A percentile compares a stretch with the other conserved stretches of the same genome.
phyloP scores from a whole-genome alignment of 2,113 vertebrate genomes.

The Chaetorhynchus papuensis region DNA sequence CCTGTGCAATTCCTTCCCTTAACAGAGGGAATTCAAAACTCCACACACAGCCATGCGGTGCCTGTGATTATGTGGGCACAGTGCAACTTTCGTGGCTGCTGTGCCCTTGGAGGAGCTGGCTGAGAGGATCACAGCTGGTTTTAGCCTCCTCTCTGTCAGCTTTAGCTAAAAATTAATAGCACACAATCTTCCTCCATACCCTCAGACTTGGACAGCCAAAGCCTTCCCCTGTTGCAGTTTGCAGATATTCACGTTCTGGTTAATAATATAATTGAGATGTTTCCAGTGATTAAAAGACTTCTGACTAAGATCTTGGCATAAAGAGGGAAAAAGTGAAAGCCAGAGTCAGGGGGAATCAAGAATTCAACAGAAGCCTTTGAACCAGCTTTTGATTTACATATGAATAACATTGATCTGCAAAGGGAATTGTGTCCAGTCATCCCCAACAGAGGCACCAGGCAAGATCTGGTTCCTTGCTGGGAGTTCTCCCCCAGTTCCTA shows the following conservation, averaged over 20 bases:
- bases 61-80: neutral
- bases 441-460: neutral
- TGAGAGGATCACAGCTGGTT: neutral
- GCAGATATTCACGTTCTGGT: neutral
- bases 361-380: constrained; percentile 54
- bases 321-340: constrained; percentile 24
- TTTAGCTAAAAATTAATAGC: neutral
- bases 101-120: neutral
- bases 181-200: neutral
- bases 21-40: neutral
- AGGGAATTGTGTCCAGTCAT: constrained; percentile 15
- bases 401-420: constrained; percentile 3
- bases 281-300: constrained; percentile 36
- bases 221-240: neutral
- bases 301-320: constrained; percentile 35
- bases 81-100: neutral
- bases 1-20: neutral
- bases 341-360: constrained; percentile 29
- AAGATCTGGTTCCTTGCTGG: neutral
- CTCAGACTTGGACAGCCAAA: neutral
- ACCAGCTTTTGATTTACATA: constrained; percentile 39
- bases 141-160: neutral
- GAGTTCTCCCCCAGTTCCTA: neutral
- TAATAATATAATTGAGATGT: constrained; percentile 51
- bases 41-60: neutral